phyloP scores from a whole-genome alignment of 1,140 invertebrate genomes.

The Eueides isabella region DNA sequence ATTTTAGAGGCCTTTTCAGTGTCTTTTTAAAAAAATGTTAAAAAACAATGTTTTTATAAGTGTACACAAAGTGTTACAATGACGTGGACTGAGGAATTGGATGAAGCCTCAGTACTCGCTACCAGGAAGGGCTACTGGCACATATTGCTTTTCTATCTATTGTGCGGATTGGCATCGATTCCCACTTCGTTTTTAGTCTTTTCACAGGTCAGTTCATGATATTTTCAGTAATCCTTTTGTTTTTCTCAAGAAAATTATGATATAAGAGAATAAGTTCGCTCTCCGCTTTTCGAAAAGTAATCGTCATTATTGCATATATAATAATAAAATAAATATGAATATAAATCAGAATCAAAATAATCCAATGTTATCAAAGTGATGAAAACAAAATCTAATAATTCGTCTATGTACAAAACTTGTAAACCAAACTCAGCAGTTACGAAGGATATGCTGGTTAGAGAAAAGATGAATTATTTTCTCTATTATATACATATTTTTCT shows the following conservation, averaged over 20 bases:
- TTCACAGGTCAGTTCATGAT: conserved; percentile 81
- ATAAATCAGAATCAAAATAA: no score
- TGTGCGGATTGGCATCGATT: conserved; percentile 86
- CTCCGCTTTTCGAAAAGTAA: no score
- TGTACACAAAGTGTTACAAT: conserved; percentile 39
- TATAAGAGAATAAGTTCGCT: neutral
- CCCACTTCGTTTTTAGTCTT: conserved; percentile 87
- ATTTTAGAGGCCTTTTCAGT: no score
- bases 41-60: neutral
- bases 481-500: no score
- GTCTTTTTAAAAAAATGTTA: neutral
- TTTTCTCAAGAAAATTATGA: neutral
- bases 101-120: conserved; percentile 85
- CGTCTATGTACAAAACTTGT: no score
- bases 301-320: no score
- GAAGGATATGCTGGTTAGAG: no score
- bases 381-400: no score
- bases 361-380: no score
- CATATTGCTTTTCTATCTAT: conserved; percentile 86
- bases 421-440: no score
- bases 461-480: no score
- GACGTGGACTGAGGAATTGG: conserved; percentile 84
- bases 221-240: neutral
- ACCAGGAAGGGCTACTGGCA: conserved; percentile 88
- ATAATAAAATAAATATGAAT: no score